These are phyloP conservation scores for Iguana delicatissima DNA, from an alignment of 2,797 vertebrate species.

Conservation along the genomic window DNA sequence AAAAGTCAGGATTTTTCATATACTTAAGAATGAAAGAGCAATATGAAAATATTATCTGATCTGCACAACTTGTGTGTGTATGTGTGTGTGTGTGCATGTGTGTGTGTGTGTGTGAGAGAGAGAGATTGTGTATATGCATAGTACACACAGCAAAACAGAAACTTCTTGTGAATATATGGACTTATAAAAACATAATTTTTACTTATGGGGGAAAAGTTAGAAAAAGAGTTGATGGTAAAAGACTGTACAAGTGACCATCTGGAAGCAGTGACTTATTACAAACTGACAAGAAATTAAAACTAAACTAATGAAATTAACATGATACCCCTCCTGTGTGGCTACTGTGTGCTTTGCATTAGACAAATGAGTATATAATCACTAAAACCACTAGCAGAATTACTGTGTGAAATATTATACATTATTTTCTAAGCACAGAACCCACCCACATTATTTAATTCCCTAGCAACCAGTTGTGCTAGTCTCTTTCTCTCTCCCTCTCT, in stretches of 20 bases:
- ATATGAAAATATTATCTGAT: not conserved
- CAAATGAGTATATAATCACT: not conserved
- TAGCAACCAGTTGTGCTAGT: constrained; percentile 21
- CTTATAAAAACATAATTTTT: not conserved
- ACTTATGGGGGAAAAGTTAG: no score
- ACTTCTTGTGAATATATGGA: not conserved
- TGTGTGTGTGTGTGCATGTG: not conserved
- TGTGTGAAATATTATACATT: not conserved
- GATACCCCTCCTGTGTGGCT: not conserved
- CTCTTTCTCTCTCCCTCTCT: not conserved
- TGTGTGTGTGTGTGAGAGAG: not conserved
- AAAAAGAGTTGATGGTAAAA: not conserved
- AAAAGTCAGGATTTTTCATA: not conserved
- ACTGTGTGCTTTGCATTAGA: not conserved
- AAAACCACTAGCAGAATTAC: not conserved
- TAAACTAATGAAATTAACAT: not conserved
- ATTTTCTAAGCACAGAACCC: not conserved
- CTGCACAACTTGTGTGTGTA: not conserved
- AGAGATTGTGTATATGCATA: not conserved
- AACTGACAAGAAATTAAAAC: not conserved
- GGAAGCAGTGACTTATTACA: not conserved
- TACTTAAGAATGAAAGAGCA: not conserved
- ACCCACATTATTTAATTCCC: not conserved
- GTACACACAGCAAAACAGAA: not conserved
- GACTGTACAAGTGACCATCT: not conserved